Evolutionary conservation across 2,888 invertebrate species (phyloP).

Genomic region (Apotomis betuletana): DNA sequence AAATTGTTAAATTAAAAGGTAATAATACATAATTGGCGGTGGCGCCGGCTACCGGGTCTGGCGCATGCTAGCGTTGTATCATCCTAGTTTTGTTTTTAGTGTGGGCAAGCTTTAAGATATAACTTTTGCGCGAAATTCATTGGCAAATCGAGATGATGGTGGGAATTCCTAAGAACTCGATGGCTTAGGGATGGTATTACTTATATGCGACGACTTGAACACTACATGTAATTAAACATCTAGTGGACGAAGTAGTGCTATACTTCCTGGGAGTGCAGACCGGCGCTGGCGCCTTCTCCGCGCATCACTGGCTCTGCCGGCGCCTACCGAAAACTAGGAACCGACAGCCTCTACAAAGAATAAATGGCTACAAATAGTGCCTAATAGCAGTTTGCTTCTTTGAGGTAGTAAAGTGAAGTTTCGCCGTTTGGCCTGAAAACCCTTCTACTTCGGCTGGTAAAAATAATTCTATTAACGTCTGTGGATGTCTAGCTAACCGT

Average conservation of each 20-base stretch:
- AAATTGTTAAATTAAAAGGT: slow-evolving; percentile 26
- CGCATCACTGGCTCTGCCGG: slow-evolving; percentile 24
- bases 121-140: too few relatives aligned
- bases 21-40: slow-evolving; percentile 29
- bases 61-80: slow-evolving; percentile 9
- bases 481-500: too few relatives aligned
- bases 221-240: too few relatives aligned
- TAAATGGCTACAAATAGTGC: not conserved
- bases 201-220: too few relatives aligned
- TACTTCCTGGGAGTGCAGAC: too few relatives aligned
- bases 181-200: too few relatives aligned
- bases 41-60: slow-evolving; percentile 29
- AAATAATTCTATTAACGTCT: too few relatives aligned
- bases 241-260: too few relatives aligned
- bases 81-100: not conserved
- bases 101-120: not conserved
- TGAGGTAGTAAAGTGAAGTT: not conserved
- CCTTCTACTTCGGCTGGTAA: too few relatives aligned
- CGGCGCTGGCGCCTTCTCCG: slow-evolving; percentile 19
- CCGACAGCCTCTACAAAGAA: not conserved
- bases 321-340: not conserved
- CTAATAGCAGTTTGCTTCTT: not conserved
- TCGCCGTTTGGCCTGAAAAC: too few relatives aligned
- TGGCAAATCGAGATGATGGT: too few relatives aligned
- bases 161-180: too few relatives aligned